phyloP scores from a whole-genome alignment of 2,797 vertebrate species.

The Anguilla anguilla region DNA sequence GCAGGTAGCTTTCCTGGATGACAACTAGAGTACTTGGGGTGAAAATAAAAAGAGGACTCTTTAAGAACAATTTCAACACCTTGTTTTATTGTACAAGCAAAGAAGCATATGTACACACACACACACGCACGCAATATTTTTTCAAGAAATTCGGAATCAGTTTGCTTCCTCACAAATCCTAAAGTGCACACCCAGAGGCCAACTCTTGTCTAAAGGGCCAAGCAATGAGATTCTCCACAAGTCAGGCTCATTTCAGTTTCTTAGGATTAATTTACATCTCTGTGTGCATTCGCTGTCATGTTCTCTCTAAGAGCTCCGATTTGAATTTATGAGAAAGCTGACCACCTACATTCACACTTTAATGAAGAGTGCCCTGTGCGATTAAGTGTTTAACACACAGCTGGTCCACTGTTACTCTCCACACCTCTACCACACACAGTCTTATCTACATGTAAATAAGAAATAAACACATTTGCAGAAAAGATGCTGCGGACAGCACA shows the following conservation, averaged over 20 bases:
- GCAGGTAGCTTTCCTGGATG: not conserved
- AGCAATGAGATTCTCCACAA: constrained; percentile 7
- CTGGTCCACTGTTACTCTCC: constrained; percentile 19
- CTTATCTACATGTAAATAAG: constrained; percentile 37
- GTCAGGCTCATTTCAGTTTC: not conserved
- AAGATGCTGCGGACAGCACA: constrained; percentile 21
- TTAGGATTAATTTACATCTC: not conserved
- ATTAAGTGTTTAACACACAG: not conserved
- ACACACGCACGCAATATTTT: constrained; percentile 44
- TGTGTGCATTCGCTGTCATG: not conserved
- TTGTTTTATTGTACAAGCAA: constrained; percentile 72
- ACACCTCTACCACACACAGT: constrained; percentile 33
- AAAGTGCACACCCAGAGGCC: constrained; percentile 55
- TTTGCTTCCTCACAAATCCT: constrained; percentile 52
- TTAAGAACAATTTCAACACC: constrained; percentile 25
- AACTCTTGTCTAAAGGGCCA: constrained; percentile 37
- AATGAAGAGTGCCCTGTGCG: not conserved
- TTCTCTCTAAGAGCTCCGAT: not conserved
- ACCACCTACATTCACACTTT: constrained; percentile 21
- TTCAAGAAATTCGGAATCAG: constrained; percentile 16
- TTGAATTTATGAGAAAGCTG: constrained; percentile 1
- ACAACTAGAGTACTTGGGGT: not conserved
- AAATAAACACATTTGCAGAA: constrained; percentile 44
- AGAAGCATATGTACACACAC: constrained; percentile 73
- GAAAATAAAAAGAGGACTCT: not conserved